Evolutionary conservation across 2,888 invertebrate species (phyloP), one percentile per base, ranked within the genome.

Genomic region (Rotaria magnacalcarata): DNA sequence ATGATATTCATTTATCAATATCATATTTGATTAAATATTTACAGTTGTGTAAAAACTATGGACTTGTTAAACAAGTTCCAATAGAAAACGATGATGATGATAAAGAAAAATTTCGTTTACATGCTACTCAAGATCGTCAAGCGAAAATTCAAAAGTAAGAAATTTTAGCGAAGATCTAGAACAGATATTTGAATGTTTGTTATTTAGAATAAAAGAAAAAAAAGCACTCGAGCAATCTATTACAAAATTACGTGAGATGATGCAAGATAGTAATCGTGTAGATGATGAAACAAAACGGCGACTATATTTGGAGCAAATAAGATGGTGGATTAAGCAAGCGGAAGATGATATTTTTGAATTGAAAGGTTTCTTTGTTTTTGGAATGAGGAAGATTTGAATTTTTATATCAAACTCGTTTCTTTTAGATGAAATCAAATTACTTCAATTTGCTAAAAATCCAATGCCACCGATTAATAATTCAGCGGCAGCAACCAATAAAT

Each of bases 241-340:
- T n/a, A 11, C 10, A 10, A 80, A 21, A 47, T 47, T 80, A 47
- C 43, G 43, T 24, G 80, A 80, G n/a, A 43, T 80, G 43, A 14
- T 34, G 47, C 1, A 80, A 11, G 47, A 80, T 80, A 4, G 0
- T 14, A 47, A 43, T 80, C 47, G 80, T 80, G 80, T 80, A 24
- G 43, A 80, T 80, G 80, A 80, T 80, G 80, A 80, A 80, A 47
- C n/a, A 1, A 80, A 80, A 80, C 80, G 80, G 14, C 80, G 47
- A 14, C n/a, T 80, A n/a, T 80, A 80, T 47, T n/a, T n/a, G 2
- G 43, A 43, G n/a, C 80, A 80, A 80, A 80, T 80, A 11, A 80
- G 47, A 80, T 80, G 80, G 80, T 80, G 80, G 80, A 80, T 80
- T 80, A 10, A 80, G 47, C 80, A 80, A 47, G 8, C 47, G 8